Conservation (phyloP, 2,888 invertebrate species). For the Watsonalla binaria region DNA sequence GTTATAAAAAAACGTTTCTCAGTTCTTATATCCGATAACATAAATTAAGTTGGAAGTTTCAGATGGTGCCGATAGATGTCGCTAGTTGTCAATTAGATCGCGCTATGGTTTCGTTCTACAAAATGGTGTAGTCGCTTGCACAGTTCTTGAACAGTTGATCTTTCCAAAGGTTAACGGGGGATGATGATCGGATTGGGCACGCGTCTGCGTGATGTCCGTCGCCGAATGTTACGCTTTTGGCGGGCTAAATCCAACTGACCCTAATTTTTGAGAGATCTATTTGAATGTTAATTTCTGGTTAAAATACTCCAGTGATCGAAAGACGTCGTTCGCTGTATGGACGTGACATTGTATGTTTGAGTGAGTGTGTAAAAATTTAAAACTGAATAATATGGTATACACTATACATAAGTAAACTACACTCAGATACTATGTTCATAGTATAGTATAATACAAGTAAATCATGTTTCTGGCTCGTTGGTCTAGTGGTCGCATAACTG, state of each 20-base stretch:
- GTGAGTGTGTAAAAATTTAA: too few relatives aligned
- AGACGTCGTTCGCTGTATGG: too few relatives aligned
- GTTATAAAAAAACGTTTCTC: too few relatives aligned
- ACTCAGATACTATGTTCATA: too few relatives aligned
- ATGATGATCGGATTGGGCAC: conserved; percentile 67
- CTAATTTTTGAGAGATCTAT: conserved; percentile 49
- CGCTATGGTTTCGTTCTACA: conserved; percentile 36
- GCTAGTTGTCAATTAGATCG: conserved; percentile 32
- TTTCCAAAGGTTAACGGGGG: conserved; percentile 74
- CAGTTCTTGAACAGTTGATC: conserved; percentile 33
- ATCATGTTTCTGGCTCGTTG: too few relatives aligned
- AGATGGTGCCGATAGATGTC: conserved; percentile 39
- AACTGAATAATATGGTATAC: too few relatives aligned
- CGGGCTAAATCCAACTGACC: conserved; percentile 68
- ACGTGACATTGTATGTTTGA: too few relatives aligned
- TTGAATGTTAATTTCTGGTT: too few relatives aligned
- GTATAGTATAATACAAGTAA: too few relatives aligned
- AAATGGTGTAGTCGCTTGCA: conserved; percentile 1
- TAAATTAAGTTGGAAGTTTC: conserved; percentile 2
- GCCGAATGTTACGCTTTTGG: conserved; percentile 69
- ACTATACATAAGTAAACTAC: too few relatives aligned
- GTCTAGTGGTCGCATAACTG: too few relatives aligned
- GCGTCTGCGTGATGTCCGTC: conserved; percentile 67
- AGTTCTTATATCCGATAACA: neutral
- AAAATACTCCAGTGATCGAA: too few relatives aligned